Evolutionary conservation across 2,113 vertebrate genomes (phyloP), one percentile per base, ranked within the genome.

Genomic region (Pseudorectes ferrugineus): DNA sequence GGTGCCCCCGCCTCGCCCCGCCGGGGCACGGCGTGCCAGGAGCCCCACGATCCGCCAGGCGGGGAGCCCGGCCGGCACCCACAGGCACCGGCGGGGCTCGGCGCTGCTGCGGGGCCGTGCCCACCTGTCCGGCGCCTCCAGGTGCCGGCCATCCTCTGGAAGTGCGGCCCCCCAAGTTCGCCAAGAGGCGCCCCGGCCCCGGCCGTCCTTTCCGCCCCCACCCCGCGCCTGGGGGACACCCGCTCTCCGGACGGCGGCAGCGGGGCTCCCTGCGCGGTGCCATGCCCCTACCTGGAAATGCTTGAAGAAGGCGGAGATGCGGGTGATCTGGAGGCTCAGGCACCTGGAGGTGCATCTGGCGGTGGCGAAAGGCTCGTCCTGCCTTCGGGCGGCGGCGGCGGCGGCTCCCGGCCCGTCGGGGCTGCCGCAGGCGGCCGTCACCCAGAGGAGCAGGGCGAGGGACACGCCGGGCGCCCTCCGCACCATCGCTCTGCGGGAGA

Each of bases 291-390:
- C 99, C 99, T 99, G 99, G 35, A 98, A 98, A 96, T 98, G 99
- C 97, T 98, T 99, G 98, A 98, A 98, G 76, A 98, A 98, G 74
- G 99, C 98, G 78, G 99, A 99, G 98, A 99, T 98, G 97, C 99
- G 99, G 76, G 99, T 99, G 98, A 99, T 99, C 98, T 99, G 99
- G 97, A 99, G 98, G 71, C 99, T 99, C 84, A 99, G 98, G 97
- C 99, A 99, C 95, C 99, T 98, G 94, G 99, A 98, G 59, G 98
- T 97, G 98, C 99, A 99, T 98, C 99, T 98, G 63, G 99, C 99
- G 31, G 98, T 93, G 91, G 98, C 97, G 97, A 98, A 98, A 75
- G 98, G 97, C 93, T 99, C 99, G 90, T 99, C 99, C 96, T 98
- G 98, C 95, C 97, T 98, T 96, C 98, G 98, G 57, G 98, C 98